Percentiles rank a stretch among this genome's conserved stretches.
Conservation (phyloP, 2,888 invertebrate species). For the Temnothorax rugatulus region DNA sequence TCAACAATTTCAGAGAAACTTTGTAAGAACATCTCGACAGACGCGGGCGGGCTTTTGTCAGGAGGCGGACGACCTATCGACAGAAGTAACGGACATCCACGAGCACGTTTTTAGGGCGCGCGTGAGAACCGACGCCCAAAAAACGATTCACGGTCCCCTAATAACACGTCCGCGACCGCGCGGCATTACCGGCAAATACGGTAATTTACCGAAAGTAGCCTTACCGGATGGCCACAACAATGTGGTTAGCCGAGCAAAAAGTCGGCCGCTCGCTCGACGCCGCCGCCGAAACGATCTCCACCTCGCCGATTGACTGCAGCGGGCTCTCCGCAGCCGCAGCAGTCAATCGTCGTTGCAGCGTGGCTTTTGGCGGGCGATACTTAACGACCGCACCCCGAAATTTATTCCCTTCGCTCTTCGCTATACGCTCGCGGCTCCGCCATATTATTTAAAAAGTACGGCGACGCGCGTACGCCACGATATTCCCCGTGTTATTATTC, state of each 20-base stretch:
- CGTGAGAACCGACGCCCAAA: slow-evolving; percentile 67
- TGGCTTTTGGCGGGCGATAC: slow-evolving; percentile 57
- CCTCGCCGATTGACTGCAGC: slow-evolving; percentile 44
- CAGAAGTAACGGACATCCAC: slow-evolving; percentile 50
- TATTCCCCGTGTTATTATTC: slow-evolving; percentile 37
- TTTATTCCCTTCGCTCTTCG: slow-evolving; percentile 48
- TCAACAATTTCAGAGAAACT: neutral
- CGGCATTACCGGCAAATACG: slow-evolving; percentile 73
- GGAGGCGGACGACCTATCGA: neutral
- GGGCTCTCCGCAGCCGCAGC: slow-evolving; percentile 33
- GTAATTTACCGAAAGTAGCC: slow-evolving; percentile 73
- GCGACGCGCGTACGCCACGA: slow-evolving; percentile 15
- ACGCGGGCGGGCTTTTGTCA: slow-evolving; percentile 18
- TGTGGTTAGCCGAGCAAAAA: slow-evolving; percentile 69
- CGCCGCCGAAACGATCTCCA: slow-evolving; percentile 57
- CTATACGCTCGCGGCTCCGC: slow-evolving; percentile 40
- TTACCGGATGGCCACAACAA: slow-evolving; percentile 70
- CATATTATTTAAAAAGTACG: slow-evolving; percentile 57
- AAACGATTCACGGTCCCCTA: slow-evolving; percentile 60
- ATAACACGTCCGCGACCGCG: slow-evolving; percentile 69
- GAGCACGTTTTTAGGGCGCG: slow-evolving; percentile 52
- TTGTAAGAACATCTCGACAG: neutral
- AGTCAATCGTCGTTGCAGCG: slow-evolving; percentile 60
- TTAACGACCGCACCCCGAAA: slow-evolving; percentile 62
- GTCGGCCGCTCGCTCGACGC: slow-evolving; percentile 61